Evolutionary conservation across 1,140 invertebrate species (phyloP), one percentile per base, ranked within the genome.

Genomic region (Drosophila suzukii): DNA sequence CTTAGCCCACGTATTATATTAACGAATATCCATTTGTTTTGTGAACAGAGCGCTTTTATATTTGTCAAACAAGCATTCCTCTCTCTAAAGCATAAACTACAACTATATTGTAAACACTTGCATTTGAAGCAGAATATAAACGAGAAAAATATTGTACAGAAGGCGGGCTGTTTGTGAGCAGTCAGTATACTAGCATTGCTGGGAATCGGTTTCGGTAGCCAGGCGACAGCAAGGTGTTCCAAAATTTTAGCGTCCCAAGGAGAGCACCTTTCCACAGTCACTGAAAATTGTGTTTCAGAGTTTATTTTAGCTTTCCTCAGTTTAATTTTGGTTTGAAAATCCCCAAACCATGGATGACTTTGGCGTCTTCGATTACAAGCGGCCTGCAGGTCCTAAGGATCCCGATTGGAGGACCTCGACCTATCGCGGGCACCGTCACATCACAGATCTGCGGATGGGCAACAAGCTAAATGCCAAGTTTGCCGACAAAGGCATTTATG

Each of bases 31-130:
- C 68, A 72, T 88, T 86, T 89, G 75, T 83, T 89, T 76, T 89
- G 60, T 89, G 50, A 83, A 88, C 83, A 89, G 50, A 88, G 71
- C 83, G 71, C 79, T 86, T 88, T 72, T 86, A 67, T 85, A 84
- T 72, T 75, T 83, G 72, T 83, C 62, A 70, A 86, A 78, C 67
- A 59, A 74, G 84, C 83, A 88, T 88, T 88, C 83, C 83, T 89
- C 59, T 88, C 59, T 82, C 86, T 79, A 44, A 66, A 68, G 38
- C 65, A 78, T 58, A 58, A 75, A 51, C 38, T 75, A 79, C 43
- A 73, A 65, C 59, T 79, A 41, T 72, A 83, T 70, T 83, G 58
- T 78, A 79, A 63, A 63, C 57, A 57, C 73, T 55, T 63, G 65
- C 70, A 83, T 82, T 82, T 77, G 81, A 83, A 73, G 67, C 82